Evolutionary conservation across 2,797 vertebrate genomes (phyloP).

Genomic region (Fistularia tabacaria): DNA sequence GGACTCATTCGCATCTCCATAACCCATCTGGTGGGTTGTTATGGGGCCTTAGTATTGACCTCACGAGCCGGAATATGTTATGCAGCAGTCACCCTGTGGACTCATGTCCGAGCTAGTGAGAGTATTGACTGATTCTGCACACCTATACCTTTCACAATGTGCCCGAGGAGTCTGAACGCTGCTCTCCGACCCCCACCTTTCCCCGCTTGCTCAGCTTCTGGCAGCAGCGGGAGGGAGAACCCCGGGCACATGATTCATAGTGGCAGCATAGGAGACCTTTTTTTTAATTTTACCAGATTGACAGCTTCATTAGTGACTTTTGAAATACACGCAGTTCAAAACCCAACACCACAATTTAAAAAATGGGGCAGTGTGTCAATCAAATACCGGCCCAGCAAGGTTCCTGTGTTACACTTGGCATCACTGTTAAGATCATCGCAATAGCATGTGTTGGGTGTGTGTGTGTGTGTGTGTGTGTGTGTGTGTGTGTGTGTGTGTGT

Average conservation of each 20-base stretch:
- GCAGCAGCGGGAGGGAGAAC: slow-evolving; percentile 18
- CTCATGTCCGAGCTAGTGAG: too few relatives aligned
- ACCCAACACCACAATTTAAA: slow-evolving; percentile 2
- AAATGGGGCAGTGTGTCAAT: slow-evolving; percentile 27
- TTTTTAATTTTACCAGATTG: neutral
- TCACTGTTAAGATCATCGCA: neutral
- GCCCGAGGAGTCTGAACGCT: too few relatives aligned
- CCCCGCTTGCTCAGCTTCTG: slow-evolving; percentile 2
- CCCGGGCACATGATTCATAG: slow-evolving; percentile 27
- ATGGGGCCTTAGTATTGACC: too few relatives aligned
- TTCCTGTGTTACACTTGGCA: slow-evolving; percentile 5
- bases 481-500: neutral
- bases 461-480: slow-evolving; percentile 1
- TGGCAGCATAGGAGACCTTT: neutral
- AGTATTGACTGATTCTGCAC: too few relatives aligned
- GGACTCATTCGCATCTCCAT: too few relatives aligned
- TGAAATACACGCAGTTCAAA: neutral
- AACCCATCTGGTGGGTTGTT: too few relatives aligned
- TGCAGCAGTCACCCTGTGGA: too few relatives aligned
- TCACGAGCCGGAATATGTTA: too few relatives aligned
- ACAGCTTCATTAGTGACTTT: too few relatives aligned
- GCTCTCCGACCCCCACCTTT: too few relatives aligned
- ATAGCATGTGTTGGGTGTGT: neutral
- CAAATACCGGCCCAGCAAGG: neutral
- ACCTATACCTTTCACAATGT: too few relatives aligned